Evolutionary conservation across 2,797 vertebrate species (phyloP), one percentile per base, ranked within the genome.

Genomic region (Sciaenops ocellatus): DNA sequence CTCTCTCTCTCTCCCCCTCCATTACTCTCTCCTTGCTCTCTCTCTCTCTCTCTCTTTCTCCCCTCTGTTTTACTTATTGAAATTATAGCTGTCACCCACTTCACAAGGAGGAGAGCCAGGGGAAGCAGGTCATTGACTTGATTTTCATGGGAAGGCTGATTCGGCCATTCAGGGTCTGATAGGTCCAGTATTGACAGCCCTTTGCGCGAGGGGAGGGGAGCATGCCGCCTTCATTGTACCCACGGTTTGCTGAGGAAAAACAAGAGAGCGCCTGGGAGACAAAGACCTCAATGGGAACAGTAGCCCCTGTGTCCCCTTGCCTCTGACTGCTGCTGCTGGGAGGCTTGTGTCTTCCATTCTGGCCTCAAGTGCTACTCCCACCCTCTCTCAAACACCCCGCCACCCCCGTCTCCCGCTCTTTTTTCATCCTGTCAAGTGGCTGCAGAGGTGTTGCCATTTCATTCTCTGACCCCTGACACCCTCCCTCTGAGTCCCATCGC

Each of bases 111-210:
- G 90, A 79, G 91, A 89, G 88, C 90, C 89, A 92, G 92, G 92
- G 91, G 95, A 96, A 95, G 95, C 94, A 95, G 95, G 96, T 95
- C 96, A 96, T 95, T 97, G 97, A 97, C 96, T 97, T 96, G 96
- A 98, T 97, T 98, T 97, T 97, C 97, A 97, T 98, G 98, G 97
- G 97, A 98, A 98, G 97, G 86, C 94, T 93, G 95, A 95, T 95
- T 97, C 87, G 89, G 94, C 96, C 94, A 94, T 97, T 96, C 95
- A 94, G 90, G 82, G 94, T 85, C 89, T 28, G 89, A 91, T 86
- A 90, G 95, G 94, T 94, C 89, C 93, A 85, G 93, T 95, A 95
- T 96, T 96, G 97, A 96, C 96, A 96, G 96, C 93, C 85, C 82
- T 80, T 85, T 73, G 88, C 89, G 76, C 72, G 74, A 89, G 95